Evolutionary conservation across 2,888 invertebrate genomes (phyloP).

Genomic region (Lithophane leautieri): DNA sequence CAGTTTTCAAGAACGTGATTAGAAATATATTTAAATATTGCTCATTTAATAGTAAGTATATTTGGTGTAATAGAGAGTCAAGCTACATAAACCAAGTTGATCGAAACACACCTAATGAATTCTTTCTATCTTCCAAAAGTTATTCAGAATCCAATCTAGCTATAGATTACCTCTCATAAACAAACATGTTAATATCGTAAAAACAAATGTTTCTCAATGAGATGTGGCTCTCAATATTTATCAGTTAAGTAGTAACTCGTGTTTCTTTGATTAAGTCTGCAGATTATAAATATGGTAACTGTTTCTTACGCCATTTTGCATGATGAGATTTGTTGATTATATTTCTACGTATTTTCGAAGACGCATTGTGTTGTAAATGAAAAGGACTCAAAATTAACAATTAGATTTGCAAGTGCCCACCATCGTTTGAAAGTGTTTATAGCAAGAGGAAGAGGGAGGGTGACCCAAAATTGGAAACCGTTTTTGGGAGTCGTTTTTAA

Average conservation of each 20-base stretch:
- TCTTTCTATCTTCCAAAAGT: neutral
- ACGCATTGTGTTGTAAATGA: neutral
- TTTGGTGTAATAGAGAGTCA: neutral
- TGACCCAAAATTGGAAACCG: neutral
- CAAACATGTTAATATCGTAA: slow-evolving; percentile 45
- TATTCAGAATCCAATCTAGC: slow-evolving; percentile 32
- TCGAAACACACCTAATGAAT: neutral
- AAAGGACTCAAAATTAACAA: neutral
- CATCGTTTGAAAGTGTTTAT: neutral
- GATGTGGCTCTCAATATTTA: slow-evolving; percentile 31
- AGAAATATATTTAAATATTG: no score
- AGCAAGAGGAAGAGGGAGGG: neutral
- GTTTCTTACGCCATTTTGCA: neutral
- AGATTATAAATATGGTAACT: slow-evolving; percentile 25
- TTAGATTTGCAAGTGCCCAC: no score
- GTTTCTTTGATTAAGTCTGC: slow-evolving; percentile 23
- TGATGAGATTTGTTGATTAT: slow-evolving; percentile 5
- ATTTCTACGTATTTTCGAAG: neutral
- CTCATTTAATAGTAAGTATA: neutral
- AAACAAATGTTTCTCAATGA: slow-evolving; percentile 47
- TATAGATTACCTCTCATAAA: slow-evolving; percentile 49
- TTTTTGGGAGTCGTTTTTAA: neutral
- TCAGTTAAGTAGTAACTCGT: slow-evolving; percentile 23
- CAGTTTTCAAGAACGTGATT: no score
- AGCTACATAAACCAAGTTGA: neutral